Conservation (phyloP, 2,888 invertebrate genomes). For the Monoplex corrugatus region DNA sequence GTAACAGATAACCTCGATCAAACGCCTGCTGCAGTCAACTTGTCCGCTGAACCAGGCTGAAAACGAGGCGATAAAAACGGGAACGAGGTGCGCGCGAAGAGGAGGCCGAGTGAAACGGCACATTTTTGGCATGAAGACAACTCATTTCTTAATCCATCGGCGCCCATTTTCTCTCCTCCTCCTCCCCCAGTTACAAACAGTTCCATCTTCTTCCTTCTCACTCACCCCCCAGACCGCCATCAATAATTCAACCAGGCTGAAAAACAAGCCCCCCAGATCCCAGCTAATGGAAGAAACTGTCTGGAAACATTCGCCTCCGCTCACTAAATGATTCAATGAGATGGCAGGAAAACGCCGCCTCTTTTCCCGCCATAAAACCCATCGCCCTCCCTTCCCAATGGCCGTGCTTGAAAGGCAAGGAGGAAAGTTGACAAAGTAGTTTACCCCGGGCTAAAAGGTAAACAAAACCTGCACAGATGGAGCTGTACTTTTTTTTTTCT, state of each 20-base stretch:
- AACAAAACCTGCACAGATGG: not conserved
- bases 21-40: not conserved
- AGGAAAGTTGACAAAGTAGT: not conserved
- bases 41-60: not conserved
- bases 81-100: not conserved
- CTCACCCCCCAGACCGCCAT: conserved; percentile 4
- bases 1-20: conserved; percentile 10
- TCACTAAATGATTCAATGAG: conserved; percentile 13
- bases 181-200: too few relatives aligned
- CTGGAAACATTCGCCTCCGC: not conserved
- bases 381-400: not conserved
- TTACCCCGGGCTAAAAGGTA: not conserved
- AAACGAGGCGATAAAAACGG: conserved; percentile 21
- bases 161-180: conserved; percentile 3
- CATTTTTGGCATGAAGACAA: conserved; percentile 26
- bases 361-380: not conserved
- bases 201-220: not conserved
- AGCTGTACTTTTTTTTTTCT: not conserved
- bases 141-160: not conserved
- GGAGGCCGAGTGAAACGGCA: not conserved
- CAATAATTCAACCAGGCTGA: conserved; percentile 36
- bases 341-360: not conserved
- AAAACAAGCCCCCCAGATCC: not conserved
- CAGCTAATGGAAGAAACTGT: conserved; percentile 25
- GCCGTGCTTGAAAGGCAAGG: not conserved